Evolutionary conservation across 2,888 invertebrate genomes (phyloP).

Genomic region (Monoplex corrugatus): DNA sequence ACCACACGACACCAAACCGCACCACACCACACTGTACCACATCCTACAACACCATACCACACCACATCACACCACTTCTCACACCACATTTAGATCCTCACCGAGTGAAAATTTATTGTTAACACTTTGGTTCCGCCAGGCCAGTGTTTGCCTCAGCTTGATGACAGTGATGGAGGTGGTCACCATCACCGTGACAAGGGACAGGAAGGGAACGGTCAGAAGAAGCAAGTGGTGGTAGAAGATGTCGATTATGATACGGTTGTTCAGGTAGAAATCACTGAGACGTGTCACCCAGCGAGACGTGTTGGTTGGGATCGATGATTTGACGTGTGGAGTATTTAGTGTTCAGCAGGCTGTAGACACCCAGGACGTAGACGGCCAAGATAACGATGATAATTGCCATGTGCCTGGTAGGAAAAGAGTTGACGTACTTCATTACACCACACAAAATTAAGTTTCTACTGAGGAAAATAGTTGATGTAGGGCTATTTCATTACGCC

Average conservation of each 20-base stretch:
- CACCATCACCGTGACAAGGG: conserved; percentile 14
- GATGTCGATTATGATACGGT: conserved; percentile 40
- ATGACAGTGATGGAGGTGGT: conserved; percentile 34
- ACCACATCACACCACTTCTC: no score
- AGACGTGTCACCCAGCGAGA: conserved; percentile 30
- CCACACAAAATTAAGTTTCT: no score
- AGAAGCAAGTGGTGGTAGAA: conserved; percentile 35
- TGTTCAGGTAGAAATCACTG: conserved; percentile 27
- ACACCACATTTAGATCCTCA: no score
- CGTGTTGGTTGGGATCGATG: neutral
- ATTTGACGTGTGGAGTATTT: conserved; percentile 9
- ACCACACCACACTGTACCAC: no score
- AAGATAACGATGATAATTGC: conserved; percentile 14
- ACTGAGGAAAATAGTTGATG: no score
- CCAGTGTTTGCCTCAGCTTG: neutral
- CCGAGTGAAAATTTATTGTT: no score
- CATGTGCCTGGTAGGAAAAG: conserved; percentile 44
- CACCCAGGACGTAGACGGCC: conserved; percentile 39
- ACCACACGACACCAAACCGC: no score
- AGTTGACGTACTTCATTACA: no score
- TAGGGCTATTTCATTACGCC: no score
- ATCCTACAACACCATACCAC: no score
- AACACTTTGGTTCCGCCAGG: neutral
- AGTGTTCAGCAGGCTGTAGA: conserved; percentile 44
- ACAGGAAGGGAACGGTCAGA: conserved; percentile 19